Percentiles rank a stretch among this genome's conserved stretches.
Conservation (phyloP, 2,888 invertebrate species). For the Eumacrocentrus americanus region DNA sequence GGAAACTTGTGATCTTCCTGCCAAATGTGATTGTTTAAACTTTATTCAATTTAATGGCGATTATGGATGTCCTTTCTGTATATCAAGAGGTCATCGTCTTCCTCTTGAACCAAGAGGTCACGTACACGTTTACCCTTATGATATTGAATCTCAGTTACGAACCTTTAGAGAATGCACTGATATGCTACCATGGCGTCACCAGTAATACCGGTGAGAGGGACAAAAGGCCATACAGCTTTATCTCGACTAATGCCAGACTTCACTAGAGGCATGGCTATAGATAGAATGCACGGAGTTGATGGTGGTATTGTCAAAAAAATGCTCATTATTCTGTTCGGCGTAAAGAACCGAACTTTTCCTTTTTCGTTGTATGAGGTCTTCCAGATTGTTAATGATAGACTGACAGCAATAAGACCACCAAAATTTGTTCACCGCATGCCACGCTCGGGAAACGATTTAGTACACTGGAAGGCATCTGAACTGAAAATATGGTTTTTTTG, state of each 20-base stretch:
- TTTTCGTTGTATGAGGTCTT: constrained; percentile 24
- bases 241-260: constrained; percentile 32
- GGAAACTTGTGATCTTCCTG: constrained; percentile 32
- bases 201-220: constrained; percentile 16
- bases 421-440: constrained; percentile 31
- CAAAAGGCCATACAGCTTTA: constrained; percentile 30
- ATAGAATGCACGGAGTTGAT: constrained; percentile 31
- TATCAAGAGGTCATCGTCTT: constrained; percentile 16
- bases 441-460: constrained; percentile 21
- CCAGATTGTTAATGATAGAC: constrained; percentile 16
- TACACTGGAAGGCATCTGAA: constrained; percentile 32
- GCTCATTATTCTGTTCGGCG: constrained; percentile 25
- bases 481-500: constrained; percentile 31
- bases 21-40: constrained; percentile 29
- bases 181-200: background rate
- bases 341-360: background rate
- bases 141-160: constrained; percentile 15
- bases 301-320: constrained; percentile 27
- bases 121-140: constrained; percentile 24
- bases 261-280: constrained; percentile 24
- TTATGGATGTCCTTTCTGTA: constrained; percentile 29
- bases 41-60: constrained; percentile 27
- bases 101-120: constrained; percentile 15
- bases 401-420: constrained; percentile 26
- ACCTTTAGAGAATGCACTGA: background rate